Base-by-base conservation (phyloP, 2,113 vertebrate genomes). In the Cygnus buccinator region DNA sequence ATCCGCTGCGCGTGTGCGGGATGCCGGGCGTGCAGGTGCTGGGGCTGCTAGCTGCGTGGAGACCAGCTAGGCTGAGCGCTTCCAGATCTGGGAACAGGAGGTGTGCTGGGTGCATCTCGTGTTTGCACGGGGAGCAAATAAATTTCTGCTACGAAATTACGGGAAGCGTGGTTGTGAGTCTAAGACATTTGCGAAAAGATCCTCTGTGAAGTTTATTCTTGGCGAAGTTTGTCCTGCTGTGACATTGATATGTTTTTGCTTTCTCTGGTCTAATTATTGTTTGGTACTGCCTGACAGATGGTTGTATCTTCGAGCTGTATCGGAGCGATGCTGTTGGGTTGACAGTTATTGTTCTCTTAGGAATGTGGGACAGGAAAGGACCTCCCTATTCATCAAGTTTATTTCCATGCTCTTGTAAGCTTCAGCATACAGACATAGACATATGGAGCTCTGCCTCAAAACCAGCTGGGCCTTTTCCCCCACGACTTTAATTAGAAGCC, bases 361-460 rank as follows among this genome's bases (percentile, higher is more conserved):
- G 92, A 95, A 89, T 0, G 0, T 3, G 3, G 84, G 89, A 76
- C 54, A 72, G 87, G 94, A 96, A 93, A 70, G 48, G 54, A 89
- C 91, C 58, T 93, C 84, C 74, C 54, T 89, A 70, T 95, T 96
- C 84, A 91, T 95, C 77, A 87, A 79, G 80, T 85, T 95, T 89
- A 93, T 95, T 95, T 95, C 89, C 89, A 83, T 85, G 87, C 81
- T 91, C 4, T 91, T 91, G 48, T 57, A 93, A 84, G 65, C 77
- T 82, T 95, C 87, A 73, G 89, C 66, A 57, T 73, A 65, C 29
- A 78, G 57, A 44, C 18, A 33, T 21, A 57, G 89, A 84, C 87
- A 82, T 82, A 95, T 39, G 87, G 87, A 96, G 68, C 0, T 0
- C 58, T 94, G 79, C 55, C 83, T 90, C 83, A 44, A 89, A 90